Evolutionary conservation across 2,797 vertebrate species (phyloP).

Genomic region (Potorous gilbertii): DNA sequence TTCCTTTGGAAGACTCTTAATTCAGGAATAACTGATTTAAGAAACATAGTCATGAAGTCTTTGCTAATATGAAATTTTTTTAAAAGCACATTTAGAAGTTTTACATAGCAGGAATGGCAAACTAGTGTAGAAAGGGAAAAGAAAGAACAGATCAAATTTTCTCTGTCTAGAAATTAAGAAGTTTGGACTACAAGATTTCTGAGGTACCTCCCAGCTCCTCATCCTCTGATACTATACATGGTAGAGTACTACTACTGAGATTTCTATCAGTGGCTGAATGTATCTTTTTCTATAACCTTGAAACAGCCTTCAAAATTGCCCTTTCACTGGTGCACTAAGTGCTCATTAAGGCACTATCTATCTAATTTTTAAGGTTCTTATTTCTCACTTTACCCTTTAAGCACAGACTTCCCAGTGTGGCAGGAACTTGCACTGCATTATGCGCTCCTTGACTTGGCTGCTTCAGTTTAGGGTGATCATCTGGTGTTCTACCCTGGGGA

Average conservation of each 20-base stretch:
- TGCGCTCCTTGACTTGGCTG: neutral
- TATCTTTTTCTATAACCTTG: neutral
- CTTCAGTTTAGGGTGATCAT: neutral
- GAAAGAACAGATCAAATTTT: neutral
- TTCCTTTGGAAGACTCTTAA: too few relatives aligned
- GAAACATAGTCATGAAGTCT: too few relatives aligned
- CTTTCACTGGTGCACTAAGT: slow-evolving; percentile 14
- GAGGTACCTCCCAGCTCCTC: neutral
- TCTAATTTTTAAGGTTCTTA: neutral
- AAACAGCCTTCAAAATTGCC: neutral
- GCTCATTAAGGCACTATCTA: neutral
- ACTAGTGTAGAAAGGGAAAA: neutral
- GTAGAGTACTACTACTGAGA: neutral
- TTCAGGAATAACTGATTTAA: too few relatives aligned
- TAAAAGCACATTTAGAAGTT: neutral
- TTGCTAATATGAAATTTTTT: neutral
- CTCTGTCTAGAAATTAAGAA: neutral
- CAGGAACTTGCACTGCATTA: neutral
- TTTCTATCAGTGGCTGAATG: neutral
- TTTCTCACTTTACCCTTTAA: neutral
- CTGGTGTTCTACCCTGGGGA: too few relatives aligned
- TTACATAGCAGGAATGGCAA: neutral
- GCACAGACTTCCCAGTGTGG: neutral
- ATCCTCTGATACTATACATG: neutral
- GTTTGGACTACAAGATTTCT: neutral